Percentiles rank a stretch among this genome's conserved stretches.
phyloP scores from a whole-genome alignment of 2,113 vertebrate genomes.

The Pelodiscus sinensis region DNA sequence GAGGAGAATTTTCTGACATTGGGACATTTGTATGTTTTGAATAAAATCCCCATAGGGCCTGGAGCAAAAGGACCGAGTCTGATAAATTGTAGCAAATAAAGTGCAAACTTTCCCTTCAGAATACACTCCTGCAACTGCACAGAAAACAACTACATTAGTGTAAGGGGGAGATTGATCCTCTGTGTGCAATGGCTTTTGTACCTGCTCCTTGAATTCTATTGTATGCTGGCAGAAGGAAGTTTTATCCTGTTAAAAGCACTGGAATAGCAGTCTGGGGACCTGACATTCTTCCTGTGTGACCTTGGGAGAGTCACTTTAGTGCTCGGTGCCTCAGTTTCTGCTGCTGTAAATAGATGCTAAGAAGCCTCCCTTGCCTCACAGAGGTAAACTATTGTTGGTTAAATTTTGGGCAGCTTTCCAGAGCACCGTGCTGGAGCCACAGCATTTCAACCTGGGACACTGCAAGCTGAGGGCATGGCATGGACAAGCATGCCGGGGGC shows the following conservation, averaged over 20 bases:
- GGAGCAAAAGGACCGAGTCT: background rate
- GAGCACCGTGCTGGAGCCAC: rapidly evolving
- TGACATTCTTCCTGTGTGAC: background rate
- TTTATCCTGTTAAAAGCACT: background rate
- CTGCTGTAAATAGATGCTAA: background rate
- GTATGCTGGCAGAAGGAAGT: background rate
- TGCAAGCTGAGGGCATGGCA: background rate
- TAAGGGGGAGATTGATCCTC: background rate
- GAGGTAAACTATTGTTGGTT: background rate
- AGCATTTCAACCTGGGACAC: constrained; percentile 10
- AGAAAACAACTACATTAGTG: background rate
- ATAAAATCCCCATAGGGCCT: background rate
- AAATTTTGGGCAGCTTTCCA: too few relatives aligned
- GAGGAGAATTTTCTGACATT: constrained; percentile 23
- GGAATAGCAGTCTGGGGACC: background rate
- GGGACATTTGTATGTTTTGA: background rate
- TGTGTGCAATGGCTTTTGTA: background rate
- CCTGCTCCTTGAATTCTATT: background rate
- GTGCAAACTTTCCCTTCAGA: background rate
- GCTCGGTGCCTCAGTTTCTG: background rate
- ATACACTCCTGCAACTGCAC: background rate
- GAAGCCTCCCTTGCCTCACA: background rate
- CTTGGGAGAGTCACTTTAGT: background rate
- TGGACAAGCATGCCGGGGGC: background rate
- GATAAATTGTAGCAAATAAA: background rate